Conservation (phyloP, 2,888 invertebrate genomes). For the Euspilapteryx auroguttella region DNA sequence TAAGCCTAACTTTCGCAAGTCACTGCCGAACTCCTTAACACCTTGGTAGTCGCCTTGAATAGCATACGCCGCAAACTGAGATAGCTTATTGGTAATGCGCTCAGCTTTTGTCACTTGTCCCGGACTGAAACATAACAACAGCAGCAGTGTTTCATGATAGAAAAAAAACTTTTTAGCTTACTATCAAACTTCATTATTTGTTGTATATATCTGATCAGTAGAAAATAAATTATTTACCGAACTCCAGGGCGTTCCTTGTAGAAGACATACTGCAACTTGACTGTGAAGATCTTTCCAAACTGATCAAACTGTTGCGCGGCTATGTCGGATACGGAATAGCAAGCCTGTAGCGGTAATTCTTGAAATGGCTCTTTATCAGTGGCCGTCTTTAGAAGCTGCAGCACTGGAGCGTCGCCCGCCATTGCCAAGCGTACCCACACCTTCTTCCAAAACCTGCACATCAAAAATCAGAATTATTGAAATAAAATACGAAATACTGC, state of each 20-base stretch:
- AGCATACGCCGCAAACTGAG: constrained; percentile 92
- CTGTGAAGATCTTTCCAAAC: constrained; percentile 98
- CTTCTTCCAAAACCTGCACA: constrained; percentile 97
- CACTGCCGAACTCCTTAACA: constrained; percentile 91
- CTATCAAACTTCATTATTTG: no score
- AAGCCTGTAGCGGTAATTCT: constrained; percentile 91
- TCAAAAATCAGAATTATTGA: no score
- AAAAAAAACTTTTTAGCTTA: no score
- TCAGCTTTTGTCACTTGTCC: constrained; percentile 94
- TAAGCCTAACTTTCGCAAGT: constrained; percentile 88
- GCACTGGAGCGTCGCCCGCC: constrained; percentile 80
- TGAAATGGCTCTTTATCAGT: constrained; percentile 92
- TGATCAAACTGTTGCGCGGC: constrained; percentile 98
- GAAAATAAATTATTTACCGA: constrained; percentile 16
- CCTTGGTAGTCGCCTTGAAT: constrained; percentile 93
- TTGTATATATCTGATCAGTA: no score
- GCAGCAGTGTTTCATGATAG: neutral
- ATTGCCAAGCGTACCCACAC: constrained; percentile 80
- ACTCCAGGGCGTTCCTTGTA: constrained; percentile 98
- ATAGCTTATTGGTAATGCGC: constrained; percentile 85
- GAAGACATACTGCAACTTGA: constrained; percentile 95
- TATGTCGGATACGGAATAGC: constrained; percentile 93
- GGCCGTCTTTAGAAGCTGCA: constrained; percentile 82
- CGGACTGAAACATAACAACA: constrained; percentile 55
- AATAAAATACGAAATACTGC: no score